phyloP scores from a whole-genome alignment of 23 tunicate species.

The Oikopleura vanhoeffeni region DNA sequence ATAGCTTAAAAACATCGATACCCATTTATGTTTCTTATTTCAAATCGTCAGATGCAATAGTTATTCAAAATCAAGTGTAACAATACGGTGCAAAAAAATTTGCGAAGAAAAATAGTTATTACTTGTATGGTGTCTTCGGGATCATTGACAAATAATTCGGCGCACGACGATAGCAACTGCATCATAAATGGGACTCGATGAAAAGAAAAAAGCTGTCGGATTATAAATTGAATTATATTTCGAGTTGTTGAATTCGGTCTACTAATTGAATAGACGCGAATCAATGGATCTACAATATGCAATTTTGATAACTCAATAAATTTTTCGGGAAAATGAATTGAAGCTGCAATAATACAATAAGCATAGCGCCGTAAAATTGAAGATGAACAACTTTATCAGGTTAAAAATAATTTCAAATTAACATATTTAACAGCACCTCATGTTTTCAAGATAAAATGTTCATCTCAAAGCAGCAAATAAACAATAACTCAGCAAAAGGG shows the following conservation, averaged over 20 bases:
- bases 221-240: neutral
- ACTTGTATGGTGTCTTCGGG: too few species aligned
- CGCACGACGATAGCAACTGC: neutral
- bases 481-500: too few species aligned
- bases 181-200: neutral
- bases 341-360: neutral
- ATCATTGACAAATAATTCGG: too few species aligned
- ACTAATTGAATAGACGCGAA: neutral
- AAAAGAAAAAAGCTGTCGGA: neutral
- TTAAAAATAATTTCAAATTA: neutral
- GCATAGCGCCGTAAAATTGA: neutral
- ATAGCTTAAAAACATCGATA: too few species aligned
- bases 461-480: too few species aligned
- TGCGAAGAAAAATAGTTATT: too few species aligned
- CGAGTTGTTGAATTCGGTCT: neutral
- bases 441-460: too few species aligned
- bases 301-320: neutral
- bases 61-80: too few species aligned
- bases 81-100: too few species aligned
- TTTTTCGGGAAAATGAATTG: conserved; percentile 4
- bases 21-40: too few species aligned
- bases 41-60: too few species aligned
- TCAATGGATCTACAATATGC: neutral
- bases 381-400: neutral
- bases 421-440: too few species aligned